Evolutionary conservation across 2,113 vertebrate species (phyloP).

Genomic region (Holacanthus passer): DNA sequence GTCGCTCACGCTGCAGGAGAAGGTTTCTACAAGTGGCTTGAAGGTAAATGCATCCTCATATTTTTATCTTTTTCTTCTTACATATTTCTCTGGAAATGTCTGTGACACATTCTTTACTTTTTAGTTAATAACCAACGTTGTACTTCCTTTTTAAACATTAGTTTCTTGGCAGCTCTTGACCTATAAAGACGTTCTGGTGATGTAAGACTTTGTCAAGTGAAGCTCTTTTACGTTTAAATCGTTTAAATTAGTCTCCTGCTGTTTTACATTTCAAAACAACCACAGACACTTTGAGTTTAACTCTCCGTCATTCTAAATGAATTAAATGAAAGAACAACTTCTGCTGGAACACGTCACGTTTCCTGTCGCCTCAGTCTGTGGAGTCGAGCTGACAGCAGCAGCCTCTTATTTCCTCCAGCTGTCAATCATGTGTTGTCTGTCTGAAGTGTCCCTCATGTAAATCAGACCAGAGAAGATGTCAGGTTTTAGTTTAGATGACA

Average conservation of each 20-base stretch:
- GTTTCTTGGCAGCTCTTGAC: background rate
- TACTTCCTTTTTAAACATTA: background rate
- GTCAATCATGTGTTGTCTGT: background rate
- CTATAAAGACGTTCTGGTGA: background rate
- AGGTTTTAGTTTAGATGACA: background rate
- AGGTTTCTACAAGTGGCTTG: conserved; percentile 96
- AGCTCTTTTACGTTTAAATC: background rate
- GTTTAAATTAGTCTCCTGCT: background rate
- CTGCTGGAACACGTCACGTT: background rate
- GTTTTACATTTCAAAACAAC: background rate
- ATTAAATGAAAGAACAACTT: background rate
- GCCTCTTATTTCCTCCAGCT: background rate
- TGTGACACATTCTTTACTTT: background rate
- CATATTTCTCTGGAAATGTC: background rate
- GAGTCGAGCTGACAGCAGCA: background rate
- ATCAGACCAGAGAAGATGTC: background rate
- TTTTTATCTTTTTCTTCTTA: background rate
- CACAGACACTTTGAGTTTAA: background rate
- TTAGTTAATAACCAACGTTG: background rate
- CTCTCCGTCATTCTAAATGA: too few relatives aligned
- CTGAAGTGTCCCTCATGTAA: background rate
- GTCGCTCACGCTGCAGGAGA: conserved; percentile 85
- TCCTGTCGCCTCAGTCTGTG: background rate
- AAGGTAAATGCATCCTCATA: conserved; percentile 86
- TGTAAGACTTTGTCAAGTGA: background rate